phyloP scores from a whole-genome alignment of 1,140 invertebrate species.

The Lepidurus arcticus region DNA sequence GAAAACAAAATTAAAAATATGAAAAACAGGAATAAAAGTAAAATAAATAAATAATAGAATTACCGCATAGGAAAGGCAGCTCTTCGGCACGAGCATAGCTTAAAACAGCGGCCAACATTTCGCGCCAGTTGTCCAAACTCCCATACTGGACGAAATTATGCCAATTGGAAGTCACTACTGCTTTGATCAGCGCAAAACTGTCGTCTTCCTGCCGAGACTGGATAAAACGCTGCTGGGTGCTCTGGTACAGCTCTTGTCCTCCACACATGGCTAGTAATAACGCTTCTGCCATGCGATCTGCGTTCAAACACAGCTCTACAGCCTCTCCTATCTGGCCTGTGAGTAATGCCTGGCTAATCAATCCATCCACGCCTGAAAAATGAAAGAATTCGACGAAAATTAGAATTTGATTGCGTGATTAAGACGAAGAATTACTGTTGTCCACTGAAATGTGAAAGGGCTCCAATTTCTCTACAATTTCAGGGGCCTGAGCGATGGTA shows the following conservation, averaged over 20 bases:
- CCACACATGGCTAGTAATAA: conserved; percentile 73
- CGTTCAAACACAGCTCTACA: conserved; percentile 77
- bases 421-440: background rate
- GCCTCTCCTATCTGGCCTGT: conserved; percentile 82
- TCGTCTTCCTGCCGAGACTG: conserved; percentile 54
- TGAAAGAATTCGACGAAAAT: conserved; percentile 43
- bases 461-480: conserved; percentile 26
- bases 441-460: background rate
- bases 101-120: conserved; percentile 73
- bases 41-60: conserved; percentile 31
- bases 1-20: background rate
- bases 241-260: conserved; percentile 66
- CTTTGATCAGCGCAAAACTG: conserved; percentile 63
- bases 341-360: conserved; percentile 79
- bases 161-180: conserved; percentile 77
- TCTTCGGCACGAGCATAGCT: conserved; percentile 45
- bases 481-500: conserved; percentile 45
- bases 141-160: conserved; percentile 64
- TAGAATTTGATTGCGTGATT: background rate
- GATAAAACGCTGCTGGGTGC: conserved; percentile 68
- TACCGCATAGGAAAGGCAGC: conserved; percentile 33
- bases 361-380: conserved; percentile 50
- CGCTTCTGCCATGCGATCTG: conserved; percentile 72
- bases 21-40: background rate
- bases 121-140: conserved; percentile 75